Evolutionary conservation across 2,113 vertebrate species (phyloP).

Genomic region (Lutjanus erythropterus): DNA sequence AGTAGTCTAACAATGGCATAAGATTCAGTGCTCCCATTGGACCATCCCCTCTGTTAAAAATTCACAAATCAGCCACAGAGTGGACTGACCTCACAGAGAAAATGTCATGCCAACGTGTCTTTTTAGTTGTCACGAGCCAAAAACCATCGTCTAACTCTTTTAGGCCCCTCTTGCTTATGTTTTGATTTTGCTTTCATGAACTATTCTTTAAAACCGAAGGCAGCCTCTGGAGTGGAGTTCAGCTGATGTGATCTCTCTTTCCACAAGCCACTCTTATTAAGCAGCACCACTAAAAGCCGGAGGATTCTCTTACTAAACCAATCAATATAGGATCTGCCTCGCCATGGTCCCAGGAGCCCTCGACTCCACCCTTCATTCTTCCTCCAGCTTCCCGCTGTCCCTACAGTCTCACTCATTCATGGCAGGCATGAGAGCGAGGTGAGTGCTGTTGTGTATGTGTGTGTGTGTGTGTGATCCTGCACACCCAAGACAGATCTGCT

Average conservation of each 20-base stretch:
- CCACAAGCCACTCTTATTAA: constrained; percentile 78
- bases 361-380: constrained; percentile 66
- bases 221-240: constrained; percentile 70
- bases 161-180: constrained; percentile 42
- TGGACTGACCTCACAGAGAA: background rate
- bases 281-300: constrained; percentile 78
- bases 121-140: background rate
- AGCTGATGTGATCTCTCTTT: constrained; percentile 73
- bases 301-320: constrained; percentile 83
- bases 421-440: background rate
- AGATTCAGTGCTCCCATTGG: too few relatives aligned
- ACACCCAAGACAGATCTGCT: constrained; percentile 30
- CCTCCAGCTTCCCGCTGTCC: constrained; percentile 48
- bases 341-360: constrained; percentile 51
- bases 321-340: constrained; percentile 77
- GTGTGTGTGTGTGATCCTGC: constrained; percentile 12
- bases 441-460: background rate
- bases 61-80: too few relatives aligned
- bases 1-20: too few relatives aligned
- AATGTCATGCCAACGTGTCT: background rate
- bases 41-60: too few relatives aligned
- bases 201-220: constrained; percentile 48
- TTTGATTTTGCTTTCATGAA: constrained; percentile 59
- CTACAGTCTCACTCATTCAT: constrained; percentile 59
- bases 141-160: constrained; percentile 36